A percentile compares a stretch with the other conserved stretches of the same genome.
Evolutionary conservation across 2,888 invertebrate species (phyloP).

Genomic region (Cerastis rubricosa): DNA sequence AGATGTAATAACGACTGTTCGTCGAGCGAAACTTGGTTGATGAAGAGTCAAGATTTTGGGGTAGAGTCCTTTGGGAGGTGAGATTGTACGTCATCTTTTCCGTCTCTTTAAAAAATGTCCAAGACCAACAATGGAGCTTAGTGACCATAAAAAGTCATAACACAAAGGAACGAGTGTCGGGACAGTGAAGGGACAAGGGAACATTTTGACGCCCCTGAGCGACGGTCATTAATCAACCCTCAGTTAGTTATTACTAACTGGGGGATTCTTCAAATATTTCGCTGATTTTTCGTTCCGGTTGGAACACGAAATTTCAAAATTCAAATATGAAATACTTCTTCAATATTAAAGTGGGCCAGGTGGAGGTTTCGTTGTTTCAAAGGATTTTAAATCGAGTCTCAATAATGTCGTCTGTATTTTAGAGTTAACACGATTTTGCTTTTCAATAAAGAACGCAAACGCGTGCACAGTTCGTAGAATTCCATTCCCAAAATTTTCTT

Average conservation of each 20-base stretch:
- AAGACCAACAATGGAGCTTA: constrained; percentile 48
- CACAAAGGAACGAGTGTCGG: constrained; percentile 58
- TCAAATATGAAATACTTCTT: constrained; percentile 58
- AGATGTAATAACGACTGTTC: constrained; percentile 32
- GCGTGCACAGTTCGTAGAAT: background rate
- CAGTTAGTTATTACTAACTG: constrained; percentile 66
- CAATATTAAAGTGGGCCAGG: constrained; percentile 37
- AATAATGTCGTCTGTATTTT: constrained; percentile 14
- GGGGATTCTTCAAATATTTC: constrained; percentile 65
- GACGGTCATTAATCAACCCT: constrained; percentile 69
- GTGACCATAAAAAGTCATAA: constrained; percentile 65
- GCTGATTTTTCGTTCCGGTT: constrained; percentile 56
- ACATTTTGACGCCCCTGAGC: constrained; percentile 63
- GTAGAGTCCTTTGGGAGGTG: background rate
- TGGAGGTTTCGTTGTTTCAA: constrained; percentile 30
- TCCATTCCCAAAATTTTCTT: background rate
- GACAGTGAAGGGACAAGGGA: constrained; percentile 59
- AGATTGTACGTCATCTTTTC: background rate
- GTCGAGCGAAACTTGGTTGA: constrained; percentile 25
- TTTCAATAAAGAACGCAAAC: constrained; percentile 26
- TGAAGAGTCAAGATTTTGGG: constrained; percentile 5
- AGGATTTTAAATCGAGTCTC: constrained; percentile 36
- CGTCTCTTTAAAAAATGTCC: constrained; percentile 24
- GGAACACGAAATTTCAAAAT: constrained; percentile 59
- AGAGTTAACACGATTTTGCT: constrained; percentile 19